A percentile compares a stretch with the other conserved stretches of the same genome.
phyloP scores from a whole-genome alignment of 1,140 invertebrate species.

The Pristionchus pacificus region DNA sequence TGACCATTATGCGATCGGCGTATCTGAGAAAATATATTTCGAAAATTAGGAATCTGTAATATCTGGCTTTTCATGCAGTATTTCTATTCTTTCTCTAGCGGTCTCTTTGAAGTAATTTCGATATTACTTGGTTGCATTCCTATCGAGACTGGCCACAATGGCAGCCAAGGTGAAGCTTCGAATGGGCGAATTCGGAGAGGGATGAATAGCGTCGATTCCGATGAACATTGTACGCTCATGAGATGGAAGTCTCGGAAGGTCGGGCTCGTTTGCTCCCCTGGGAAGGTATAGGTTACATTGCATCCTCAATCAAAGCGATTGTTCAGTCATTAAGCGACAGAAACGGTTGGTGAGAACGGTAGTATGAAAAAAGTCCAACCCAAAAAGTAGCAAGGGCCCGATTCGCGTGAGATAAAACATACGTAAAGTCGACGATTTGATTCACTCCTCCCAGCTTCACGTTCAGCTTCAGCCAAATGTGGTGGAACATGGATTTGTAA shows the following conservation, averaged over 20 bases:
- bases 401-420: background rate
- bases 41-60: no score
- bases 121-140: background rate
- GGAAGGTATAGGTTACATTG: background rate
- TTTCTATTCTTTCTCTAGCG: no score
- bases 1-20: background rate
- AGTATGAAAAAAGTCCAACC: background rate
- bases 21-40: conserved; percentile 14
- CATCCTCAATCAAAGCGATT: background rate
- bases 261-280: background rate
- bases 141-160: conserved; percentile 13
- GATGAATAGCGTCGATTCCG: conserved; percentile 20
- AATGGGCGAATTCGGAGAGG: background rate
- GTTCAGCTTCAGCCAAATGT: conserved; percentile 10
- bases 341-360: background rate
- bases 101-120: background rate
- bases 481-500: conserved; percentile 17
- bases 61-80: no score
- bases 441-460: conserved; percentile 10
- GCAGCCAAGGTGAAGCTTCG: background rate
- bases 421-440: background rate
- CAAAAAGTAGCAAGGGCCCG: background rate
- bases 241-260: background rate
- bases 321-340: background rate
- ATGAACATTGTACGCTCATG: conserved; percentile 17